These are phyloP conservation scores for Cyrtonyx montezumae DNA, from an alignment of 2,113 vertebrate species.

Conservation along the genomic window DNA sequence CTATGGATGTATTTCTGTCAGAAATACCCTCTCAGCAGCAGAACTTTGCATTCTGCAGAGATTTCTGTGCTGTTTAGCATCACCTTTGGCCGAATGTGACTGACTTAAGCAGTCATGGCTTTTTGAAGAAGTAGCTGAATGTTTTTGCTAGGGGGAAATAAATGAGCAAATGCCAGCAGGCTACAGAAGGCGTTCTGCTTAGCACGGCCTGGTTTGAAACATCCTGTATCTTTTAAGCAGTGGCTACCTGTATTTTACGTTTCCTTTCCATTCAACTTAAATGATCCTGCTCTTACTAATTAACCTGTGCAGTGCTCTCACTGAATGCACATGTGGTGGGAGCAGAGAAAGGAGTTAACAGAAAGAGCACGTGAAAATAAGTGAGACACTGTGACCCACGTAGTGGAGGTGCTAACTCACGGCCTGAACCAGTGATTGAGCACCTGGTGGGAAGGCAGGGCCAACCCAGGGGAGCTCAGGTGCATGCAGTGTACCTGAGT, in stretches of 20 bases:
- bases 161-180: not conserved
- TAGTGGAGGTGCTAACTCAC: no score
- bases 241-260: not conserved
- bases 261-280: not conserved
- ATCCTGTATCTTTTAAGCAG: not conserved
- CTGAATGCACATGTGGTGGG: not conserved
- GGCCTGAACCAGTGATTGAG: no score
- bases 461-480: no score
- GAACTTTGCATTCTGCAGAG: not conserved
- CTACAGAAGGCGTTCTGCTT: not conserved
- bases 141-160: not conserved
- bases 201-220: not conserved
- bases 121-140: not conserved
- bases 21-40: not conserved
- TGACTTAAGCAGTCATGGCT: not conserved
- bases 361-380: not conserved
- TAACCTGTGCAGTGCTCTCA: not conserved
- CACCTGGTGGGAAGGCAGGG: no score
- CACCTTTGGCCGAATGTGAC: not conserved
- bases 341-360: not conserved
- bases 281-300: not conserved
- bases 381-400: rapidly evolving
- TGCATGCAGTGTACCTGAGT: no score
- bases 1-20: not conserved
- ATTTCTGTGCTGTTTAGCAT: not conserved